Conservation (phyloP, 2,797 vertebrate genomes). For the Sebastes itinus region DNA sequence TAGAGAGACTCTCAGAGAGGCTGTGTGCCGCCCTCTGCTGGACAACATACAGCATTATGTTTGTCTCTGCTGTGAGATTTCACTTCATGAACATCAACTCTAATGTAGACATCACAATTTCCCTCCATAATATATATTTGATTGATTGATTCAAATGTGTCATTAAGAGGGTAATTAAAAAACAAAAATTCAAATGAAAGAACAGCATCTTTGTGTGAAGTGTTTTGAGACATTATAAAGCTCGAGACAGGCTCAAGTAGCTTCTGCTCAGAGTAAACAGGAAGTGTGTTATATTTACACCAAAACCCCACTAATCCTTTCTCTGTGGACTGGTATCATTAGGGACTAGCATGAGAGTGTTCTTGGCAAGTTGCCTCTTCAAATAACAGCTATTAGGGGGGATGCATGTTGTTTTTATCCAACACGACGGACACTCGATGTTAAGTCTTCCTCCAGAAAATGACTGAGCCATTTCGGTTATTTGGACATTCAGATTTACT, state of each 20-base stretch:
- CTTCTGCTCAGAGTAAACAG: slow-evolving; percentile 59
- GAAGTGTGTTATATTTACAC: slow-evolving; percentile 71
- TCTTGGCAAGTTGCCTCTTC: slow-evolving; percentile 49
- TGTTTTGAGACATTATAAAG: slow-evolving; percentile 21
- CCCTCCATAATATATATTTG: background rate
- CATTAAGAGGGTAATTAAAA: background rate
- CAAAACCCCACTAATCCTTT: slow-evolving; percentile 69
- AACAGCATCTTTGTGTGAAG: slow-evolving; percentile 3
- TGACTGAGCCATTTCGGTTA: slow-evolving; percentile 1
- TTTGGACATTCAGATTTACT: slow-evolving; percentile 16
- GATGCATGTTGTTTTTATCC: slow-evolving; percentile 32
- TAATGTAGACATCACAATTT: background rate
- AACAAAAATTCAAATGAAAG: slow-evolving; percentile 9
- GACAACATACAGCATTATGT: background rate
- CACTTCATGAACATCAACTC: background rate
- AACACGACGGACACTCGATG: background rate
- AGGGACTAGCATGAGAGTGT: slow-evolving; percentile 48
- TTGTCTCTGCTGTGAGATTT: background rate
- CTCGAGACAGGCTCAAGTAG: slow-evolving; percentile 32
- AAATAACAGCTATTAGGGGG: slow-evolving; percentile 50
- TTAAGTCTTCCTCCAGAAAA: background rate
- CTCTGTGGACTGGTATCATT: slow-evolving; percentile 56
- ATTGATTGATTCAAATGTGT: background rate
- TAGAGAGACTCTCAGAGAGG: slow-evolving; percentile 51
- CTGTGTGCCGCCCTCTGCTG: slow-evolving; percentile 74